Evolutionary conservation across 2,888 invertebrate species (phyloP), one percentile per base, ranked within the genome.

Genomic region (Chymomyza amoena): DNA sequence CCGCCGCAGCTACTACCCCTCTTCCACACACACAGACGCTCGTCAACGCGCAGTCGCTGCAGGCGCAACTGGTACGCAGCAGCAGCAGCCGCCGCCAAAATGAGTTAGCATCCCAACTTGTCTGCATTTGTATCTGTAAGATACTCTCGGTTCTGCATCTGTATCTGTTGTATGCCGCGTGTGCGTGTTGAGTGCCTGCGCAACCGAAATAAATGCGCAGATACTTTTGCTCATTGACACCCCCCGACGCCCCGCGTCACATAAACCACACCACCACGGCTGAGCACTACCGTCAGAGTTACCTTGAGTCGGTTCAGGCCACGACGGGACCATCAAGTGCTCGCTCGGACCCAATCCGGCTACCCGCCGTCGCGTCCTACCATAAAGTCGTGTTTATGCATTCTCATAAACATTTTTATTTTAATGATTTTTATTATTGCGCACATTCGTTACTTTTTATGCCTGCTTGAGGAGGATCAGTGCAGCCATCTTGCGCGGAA

Each of bases 401-500:
- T 88, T 85, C 84, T 88, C 89, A 90, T 90, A 90, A 90, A 89
- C 82, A 89, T 89, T 89, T 88, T 89, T 78, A 89, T 86, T 89
- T 89, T 89, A 90, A 90, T 88, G 88, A 89, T 87, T 89, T 88
- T 90, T 87, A 87, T 90, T 89, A 87, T 88, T 89, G 87, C 85
- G 81, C 87, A 86, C 82, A 84, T 89, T 88, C 87, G 80, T 80
- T 83, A 86, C 79, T 83, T 89, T 84, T 82, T 86, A 85, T 84
- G 85, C 87, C 75, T 28, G 10, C n/a, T n/a, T n/a, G 20, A 51
- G 60, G 84, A 78, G 81, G 81, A 81, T 76, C 75, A 56, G 52
- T 59, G 64, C 61, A 50, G 45, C 57, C 57, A 57, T 57, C 15
- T 25, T 20, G 15, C 20, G 16, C 54, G 16, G 54, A 15, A 54